Evolutionary conservation across 37 sponge, comb jelly and placozoan genomes (phyloP), one percentile per base, ranked within the genome.

Genomic region (Cliona cf. orientalis): DNA sequence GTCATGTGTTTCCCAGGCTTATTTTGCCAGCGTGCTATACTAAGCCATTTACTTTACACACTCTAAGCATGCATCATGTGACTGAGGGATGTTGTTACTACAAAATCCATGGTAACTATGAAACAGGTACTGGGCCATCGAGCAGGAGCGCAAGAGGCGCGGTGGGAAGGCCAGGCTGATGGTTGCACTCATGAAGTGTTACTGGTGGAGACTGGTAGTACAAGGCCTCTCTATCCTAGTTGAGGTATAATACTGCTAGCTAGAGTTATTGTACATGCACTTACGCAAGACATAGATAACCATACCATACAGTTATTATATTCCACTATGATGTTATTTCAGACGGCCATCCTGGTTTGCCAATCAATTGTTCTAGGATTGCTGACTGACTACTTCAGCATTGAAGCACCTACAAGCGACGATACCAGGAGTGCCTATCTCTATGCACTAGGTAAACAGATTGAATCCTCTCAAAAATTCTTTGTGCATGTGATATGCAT

Each of bases 361-460:
- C 93, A 88, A 60, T 65, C 89, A 12, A 46, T 87, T 0, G 22
- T 92, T 0, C 58, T 92, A n/a, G 93, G 93, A 5, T 66, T 57
- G 9, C 65, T 92, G 36, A 57, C 72, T 31, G 69, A 92, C 26
- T 92, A 80, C 58, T 92, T 92, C 67, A 78, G 62, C 21, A 67
- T 55, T 29, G 36, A 46, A 17, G 72, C 75, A 1, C 62, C 68
- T 1, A 80, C 81, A 46, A 26, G 44, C 19, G 65, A 73, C 25
- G 84, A 77, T 23, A 79, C 76, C 38, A 71, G 80, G 26, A 68
- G 64, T 77, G 86, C 93, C 6, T 89, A 89, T 46, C 78, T 93
- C n/a, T 81, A 77, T 72, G 86, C 90, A 44, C 26, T 71, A 45
- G 90, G 90, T 66, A 72, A 72, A 39, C 43, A 2, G 21, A 23